These are phyloP conservation scores for Coptotermes formosanus DNA, from an alignment of 1,140 invertebrate genomes.

Conservation along the genomic window DNA sequence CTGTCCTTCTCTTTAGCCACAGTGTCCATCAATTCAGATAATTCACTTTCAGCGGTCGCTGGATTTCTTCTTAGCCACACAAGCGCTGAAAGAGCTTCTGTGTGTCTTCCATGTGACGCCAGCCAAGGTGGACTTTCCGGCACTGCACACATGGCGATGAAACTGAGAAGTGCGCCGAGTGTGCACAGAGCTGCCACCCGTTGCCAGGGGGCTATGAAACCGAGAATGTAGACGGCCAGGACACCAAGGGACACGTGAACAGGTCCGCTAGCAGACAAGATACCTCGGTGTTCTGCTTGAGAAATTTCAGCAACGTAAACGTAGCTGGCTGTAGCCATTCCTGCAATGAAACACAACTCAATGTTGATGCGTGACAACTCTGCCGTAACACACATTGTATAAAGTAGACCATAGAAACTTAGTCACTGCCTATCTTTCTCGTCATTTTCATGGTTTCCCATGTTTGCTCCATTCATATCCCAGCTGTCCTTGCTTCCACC, in stretches of 20 bases:
- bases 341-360: conserved; percentile 35
- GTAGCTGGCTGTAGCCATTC: conserved; percentile 44
- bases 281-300: conserved; percentile 41
- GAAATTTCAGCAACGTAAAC: conserved; percentile 45
- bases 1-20: conserved; percentile 47
- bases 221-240: conserved; percentile 51
- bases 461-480: no score
- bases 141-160: conserved; percentile 45
- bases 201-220: conserved; percentile 47
- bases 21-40: conserved; percentile 53
- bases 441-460: no score
- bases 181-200: conserved; percentile 45
- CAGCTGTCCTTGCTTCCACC: no score
- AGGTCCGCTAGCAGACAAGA: conserved; percentile 47
- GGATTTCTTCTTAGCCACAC: conserved; percentile 58
- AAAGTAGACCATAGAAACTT: no score
- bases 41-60: conserved; percentile 55
- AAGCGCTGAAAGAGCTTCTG: conserved; percentile 47
- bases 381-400: no score
- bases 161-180: conserved; percentile 44
- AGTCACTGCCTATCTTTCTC: no score
- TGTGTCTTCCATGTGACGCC: conserved; percentile 35
- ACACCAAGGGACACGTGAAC: conserved; percentile 55
- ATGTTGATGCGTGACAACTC: background rate
- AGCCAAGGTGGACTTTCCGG: conserved; percentile 50